Base-by-base conservation (phyloP, 2,113 vertebrate genomes). In the Piliocolobus tephrosceles region DNA sequence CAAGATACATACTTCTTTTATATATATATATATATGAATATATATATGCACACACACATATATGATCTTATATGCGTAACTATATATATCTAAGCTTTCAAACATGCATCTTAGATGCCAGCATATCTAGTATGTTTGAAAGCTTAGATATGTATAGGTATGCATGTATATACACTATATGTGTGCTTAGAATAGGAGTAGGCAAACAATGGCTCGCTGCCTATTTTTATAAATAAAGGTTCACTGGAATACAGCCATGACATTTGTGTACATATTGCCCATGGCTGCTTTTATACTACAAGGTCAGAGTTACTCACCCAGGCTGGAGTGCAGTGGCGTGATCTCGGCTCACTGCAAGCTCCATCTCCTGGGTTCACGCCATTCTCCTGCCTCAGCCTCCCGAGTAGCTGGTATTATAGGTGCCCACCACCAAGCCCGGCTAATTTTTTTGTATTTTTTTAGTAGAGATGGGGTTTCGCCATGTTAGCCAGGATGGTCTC, bases 171-270 rank as follows among this genome's bases (percentile, higher is more conserved):
- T 30, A 35, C 8, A 30, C 10, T 9, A 43, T 14, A 8, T 2
- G 20, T 0, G 22, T 22, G 32, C 64, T 55, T 38, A 43, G 72
- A 58, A 57, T 0, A 73, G 40, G 7, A 32, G 5, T 4, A 12
- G 25, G 86, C 13, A 22, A 18, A 18, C 3, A 1, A 3, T 1
- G 17, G 38, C 17, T 6, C 0, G 0, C 17, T 12, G 40, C 23
- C 40, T 4, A 43, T n/a, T 22, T 35, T 25, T n/a, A 45, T 38
- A 38, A 70, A 8, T 8, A 30, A 76, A 72, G 40, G 40, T 23
- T 83, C 72, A 1, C 38, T 17, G 22, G 64, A n/a, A 22, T 61
- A 38, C 35, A 43, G 27, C 66, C 38, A 17, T 35, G 68, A 14
- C 55, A 38, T 9, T 50, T 32, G 23, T 43, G 10, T 61, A 9